A percentile compares a stretch with the other conserved stretches of the same genome.
These are phyloP conservation scores for Crotalus horridus DNA, from an alignment of 2,113 vertebrate genomes.

Conservation along the genomic window DNA sequence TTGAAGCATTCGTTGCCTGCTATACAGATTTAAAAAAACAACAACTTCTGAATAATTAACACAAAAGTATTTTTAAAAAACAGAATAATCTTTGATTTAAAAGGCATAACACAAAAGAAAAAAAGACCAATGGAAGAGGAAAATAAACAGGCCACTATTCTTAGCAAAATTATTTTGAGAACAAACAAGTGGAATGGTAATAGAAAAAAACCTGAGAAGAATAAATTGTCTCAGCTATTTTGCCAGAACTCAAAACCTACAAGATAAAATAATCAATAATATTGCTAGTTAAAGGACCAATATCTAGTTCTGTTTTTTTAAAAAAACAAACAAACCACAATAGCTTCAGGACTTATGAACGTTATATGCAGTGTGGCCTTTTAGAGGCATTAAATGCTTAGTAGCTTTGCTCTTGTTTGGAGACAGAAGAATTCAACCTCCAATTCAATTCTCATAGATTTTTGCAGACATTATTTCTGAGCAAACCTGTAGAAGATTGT, in stretches of 20 bases:
- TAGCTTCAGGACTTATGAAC: not conserved
- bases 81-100: not conserved
- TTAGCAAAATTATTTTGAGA: not conserved
- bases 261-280: not conserved
- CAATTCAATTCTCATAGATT: not conserved
- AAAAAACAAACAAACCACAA: too few relatives aligned
- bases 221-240: not conserved
- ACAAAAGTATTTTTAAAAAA: not conserved
- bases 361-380: not conserved
- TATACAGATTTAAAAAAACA: not conserved
- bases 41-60: not conserved
- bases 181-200: not conserved
- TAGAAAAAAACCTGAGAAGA: not conserved
- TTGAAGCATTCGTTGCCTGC: not conserved
- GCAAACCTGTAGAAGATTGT: not conserved
- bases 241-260: not conserved
- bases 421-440: not conserved
- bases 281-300: not conserved
- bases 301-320: not conserved
- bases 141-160: not conserved
- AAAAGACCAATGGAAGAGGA: not conserved
- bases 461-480: not conserved
- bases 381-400: not conserved
- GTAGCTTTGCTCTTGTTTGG: not conserved
- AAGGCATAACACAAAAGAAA: not conserved